Base-by-base conservation (phyloP, 2,113 vertebrate genomes). In the Mustela lutreola region DNA sequence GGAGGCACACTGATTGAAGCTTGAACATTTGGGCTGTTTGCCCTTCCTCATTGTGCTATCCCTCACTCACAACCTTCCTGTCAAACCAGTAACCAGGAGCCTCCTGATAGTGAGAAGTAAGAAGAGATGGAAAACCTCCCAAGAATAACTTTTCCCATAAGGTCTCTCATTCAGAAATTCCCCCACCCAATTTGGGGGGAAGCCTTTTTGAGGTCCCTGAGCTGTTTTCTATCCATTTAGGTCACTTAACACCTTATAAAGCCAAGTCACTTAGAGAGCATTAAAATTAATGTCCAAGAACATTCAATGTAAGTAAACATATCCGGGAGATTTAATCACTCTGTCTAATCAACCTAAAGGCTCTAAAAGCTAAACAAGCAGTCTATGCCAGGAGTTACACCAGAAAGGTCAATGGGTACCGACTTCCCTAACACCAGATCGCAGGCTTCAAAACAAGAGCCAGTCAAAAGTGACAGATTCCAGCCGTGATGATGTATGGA, bases 261-360 rank as follows among this genome's bases (percentile, higher is more conserved):
- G 70, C 42, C 73, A 90, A 93, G 94, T 79, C 73, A 96, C 82
- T 97, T 95, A 98, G 58, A 95, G 67, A 96, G 39, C 92, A 92
- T 96, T 98, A 98, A 98, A 98, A 97, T 98, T 96, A 97, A 96
- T 96, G 89, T 97, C 42, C 93, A 94, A 96, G 97, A 97, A 94
- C 91, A 97, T 95, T 96, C 97, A 96, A 87, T 48, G 86, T 96
- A 97, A 98, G 98, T 98, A 97, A 98, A 98, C 94, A 96, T 95
- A 97, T 98, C 96, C 48, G 19, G 95, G 89, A 96, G 92, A 95
- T 95, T 97, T 96, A 97, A 97, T 97, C 86, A 96, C 84, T 92
- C 78, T 96, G 86, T 95, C 89, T 97, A 97, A 97, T 98, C 96
- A 97, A 87, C 91, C 80, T 62, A 78, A 96, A 91, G 53, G 18